Evolutionary conservation across 2,888 invertebrate species (phyloP), one percentile per base, ranked within the genome.

Genomic region (Caenorhabditis plicata): DNA sequence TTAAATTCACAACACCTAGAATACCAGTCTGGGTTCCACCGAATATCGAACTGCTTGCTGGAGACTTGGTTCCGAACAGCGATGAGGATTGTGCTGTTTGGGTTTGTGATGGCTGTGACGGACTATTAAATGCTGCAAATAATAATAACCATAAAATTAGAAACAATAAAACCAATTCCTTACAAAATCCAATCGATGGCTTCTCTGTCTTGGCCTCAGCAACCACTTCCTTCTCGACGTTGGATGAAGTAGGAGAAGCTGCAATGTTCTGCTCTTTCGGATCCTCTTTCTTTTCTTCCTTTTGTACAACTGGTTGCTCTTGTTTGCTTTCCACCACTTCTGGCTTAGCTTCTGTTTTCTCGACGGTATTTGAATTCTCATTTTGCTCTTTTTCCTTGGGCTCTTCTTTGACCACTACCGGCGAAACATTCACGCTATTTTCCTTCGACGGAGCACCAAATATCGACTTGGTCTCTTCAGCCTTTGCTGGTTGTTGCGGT

Each of bases 381-480:
- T 41, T 40, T 27, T 43, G 32, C 13, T 31, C 31, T n/a, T 36
- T 36, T 23, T 36, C 26, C n/a, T 26, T 20, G 5, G 33, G n/a
- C 19, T 35, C 27, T 27, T 35, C 35, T n/a, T 25, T 26, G 11
- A 41, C 20, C 22, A 22, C 27, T 15, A 17, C n/a, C 9, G 43
- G 39, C 5, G 27, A n/a, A n/a, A n/a, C n/a, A n/a, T n/a, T n/a
- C n/a, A n/a, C n/a, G 8, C 13, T 13, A 27, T 27, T 13, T 27
- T 27, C 29, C 29, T 27, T 27, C 29, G 7, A 9, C 29, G n/a
- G n/a, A n/a, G n/a, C n/a, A n/a, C n/a, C n/a, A n/a, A n/a, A n/a
- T n/a, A n/a, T n/a, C n/a, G n/a, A n/a, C n/a, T n/a, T n/a, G n/a
- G n/a, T n/a, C n/a, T n/a, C n/a, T n/a, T n/a, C n/a, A n/a, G n/a